A percentile compares a stretch with the other conserved stretches of the same genome.
phyloP scores from a whole-genome alignment of 2,888 invertebrate genomes.

The Neocrepidodera transversa region DNA sequence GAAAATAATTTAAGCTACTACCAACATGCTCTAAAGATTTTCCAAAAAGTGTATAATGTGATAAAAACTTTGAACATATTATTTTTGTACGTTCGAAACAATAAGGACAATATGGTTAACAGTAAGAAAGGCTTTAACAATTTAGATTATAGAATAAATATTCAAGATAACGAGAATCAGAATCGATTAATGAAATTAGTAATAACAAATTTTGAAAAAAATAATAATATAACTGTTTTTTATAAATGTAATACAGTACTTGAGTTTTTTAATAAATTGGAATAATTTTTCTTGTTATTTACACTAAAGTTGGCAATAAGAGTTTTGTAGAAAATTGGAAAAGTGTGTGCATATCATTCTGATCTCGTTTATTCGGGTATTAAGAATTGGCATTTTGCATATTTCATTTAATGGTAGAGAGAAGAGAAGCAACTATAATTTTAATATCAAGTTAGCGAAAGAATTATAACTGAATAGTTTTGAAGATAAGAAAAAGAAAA shows the following conservation, averaged over 20 bases:
- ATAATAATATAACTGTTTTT: slow-evolving; percentile 27
- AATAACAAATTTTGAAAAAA: slow-evolving; percentile 40
- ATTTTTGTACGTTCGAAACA: slow-evolving; percentile 45
- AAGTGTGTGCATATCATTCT: too few species aligned
- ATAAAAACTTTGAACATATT: slow-evolving; percentile 46
- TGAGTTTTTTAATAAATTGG: slow-evolving; percentile 25
- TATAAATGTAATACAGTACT: slow-evolving; percentile 36
- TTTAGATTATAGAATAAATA: slow-evolving; percentile 42
- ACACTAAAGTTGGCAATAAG: too few species aligned
- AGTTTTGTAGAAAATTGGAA: too few species aligned
- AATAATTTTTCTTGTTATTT: too few species aligned
- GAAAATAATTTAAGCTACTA: slow-evolving; percentile 43
- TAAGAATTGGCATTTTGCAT: too few species aligned
- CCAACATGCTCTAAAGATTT: slow-evolving; percentile 41
- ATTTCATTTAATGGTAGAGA: too few species aligned
- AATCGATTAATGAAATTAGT: slow-evolving; percentile 21
- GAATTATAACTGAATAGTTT: too few species aligned
- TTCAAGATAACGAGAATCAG: slow-evolving; percentile 26
- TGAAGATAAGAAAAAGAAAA: too few species aligned
- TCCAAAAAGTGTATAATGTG: slow-evolving; percentile 40
- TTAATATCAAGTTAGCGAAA: too few species aligned
- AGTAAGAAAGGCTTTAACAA: slow-evolving; percentile 35
- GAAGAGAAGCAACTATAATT: too few species aligned
- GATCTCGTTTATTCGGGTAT: too few species aligned
- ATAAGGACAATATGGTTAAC: slow-evolving; percentile 29